Percentiles rank a stretch among this genome's conserved stretches.
Conservation (phyloP, 2,888 invertebrate genomes). For the Pasiphila rectangulata region DNA sequence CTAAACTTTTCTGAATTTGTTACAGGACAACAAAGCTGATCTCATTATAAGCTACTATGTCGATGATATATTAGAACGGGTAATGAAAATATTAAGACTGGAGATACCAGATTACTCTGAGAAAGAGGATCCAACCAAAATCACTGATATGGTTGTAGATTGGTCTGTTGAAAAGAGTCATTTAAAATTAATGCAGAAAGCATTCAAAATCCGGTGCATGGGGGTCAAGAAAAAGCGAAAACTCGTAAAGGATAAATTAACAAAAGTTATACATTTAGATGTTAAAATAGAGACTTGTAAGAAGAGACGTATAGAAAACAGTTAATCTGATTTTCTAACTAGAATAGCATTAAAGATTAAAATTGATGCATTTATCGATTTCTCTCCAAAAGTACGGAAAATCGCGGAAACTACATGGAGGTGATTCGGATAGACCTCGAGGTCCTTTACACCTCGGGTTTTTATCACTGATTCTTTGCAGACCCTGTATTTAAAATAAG, state of each 20-base stretch:
- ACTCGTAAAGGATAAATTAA: constrained; percentile 55
- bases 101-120: constrained; percentile 87
- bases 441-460: too few relatives aligned
- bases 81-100: constrained; percentile 87
- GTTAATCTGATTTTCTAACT: background rate
- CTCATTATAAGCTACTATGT: constrained; percentile 93
- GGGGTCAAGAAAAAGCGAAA: constrained; percentile 70
- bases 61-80: constrained; percentile 88
- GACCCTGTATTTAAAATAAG: too few relatives aligned
- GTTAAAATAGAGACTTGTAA: constrained; percentile 31
- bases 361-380: too few relatives aligned
- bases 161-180: constrained; percentile 86
- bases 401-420: too few relatives aligned
- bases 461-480: too few relatives aligned
- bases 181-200: constrained; percentile 82
- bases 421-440: too few relatives aligned
- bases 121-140: constrained; percentile 84
- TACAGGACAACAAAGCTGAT: constrained; percentile 94
- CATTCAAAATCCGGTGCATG: constrained; percentile 75
- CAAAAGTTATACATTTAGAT: constrained; percentile 56
- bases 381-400: too few relatives aligned
- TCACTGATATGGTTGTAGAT: constrained; percentile 75
- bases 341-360: too few relatives aligned
- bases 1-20: too few relatives aligned
- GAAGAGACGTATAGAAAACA: constrained; percentile 36